phyloP scores from a whole-genome alignment of 2,797 vertebrate species.

The Heliangelus exortis region DNA sequence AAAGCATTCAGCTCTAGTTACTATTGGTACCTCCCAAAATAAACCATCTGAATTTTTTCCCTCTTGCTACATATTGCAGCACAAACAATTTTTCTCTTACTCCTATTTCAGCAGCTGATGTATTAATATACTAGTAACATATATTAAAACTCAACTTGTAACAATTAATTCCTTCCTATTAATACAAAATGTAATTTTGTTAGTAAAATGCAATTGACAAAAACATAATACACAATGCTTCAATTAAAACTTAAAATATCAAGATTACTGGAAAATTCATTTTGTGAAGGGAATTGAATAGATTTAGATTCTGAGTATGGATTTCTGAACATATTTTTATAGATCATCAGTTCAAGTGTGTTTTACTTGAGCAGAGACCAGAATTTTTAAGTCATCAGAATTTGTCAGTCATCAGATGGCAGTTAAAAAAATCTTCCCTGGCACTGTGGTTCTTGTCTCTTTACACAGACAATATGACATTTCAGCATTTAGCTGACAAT shows the following conservation, averaged over 20 bases:
- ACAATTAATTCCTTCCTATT: not conserved
- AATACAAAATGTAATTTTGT: not conserved
- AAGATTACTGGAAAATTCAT: not conserved
- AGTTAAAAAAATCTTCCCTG: not conserved
- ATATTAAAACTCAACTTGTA: not conserved
- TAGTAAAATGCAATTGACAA: not conserved
- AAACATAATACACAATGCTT: not conserved
- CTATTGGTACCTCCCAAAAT: not conserved
- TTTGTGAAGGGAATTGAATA: not conserved
- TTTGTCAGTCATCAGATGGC: constrained; percentile 44
- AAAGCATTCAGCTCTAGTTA: not conserved
- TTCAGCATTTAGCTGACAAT: constrained; percentile 38
- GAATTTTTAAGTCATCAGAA: not conserved
- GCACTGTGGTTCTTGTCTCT: constrained; percentile 1
- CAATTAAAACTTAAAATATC: constrained; percentile 12
- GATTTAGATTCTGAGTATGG: not conserved
- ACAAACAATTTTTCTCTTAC: not conserved
- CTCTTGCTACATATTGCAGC: not conserved
- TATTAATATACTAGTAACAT: not conserved
- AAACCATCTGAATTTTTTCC: not conserved
- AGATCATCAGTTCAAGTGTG: constrained; percentile 28
- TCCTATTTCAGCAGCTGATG: not conserved
- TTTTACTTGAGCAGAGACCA: constrained; percentile 34
- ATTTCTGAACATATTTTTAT: constrained; percentile 26
- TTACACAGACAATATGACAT: constrained; percentile 35